Conservation (phyloP, 2,797 vertebrate species). For the Sylvilagus floridanus region DNA sequence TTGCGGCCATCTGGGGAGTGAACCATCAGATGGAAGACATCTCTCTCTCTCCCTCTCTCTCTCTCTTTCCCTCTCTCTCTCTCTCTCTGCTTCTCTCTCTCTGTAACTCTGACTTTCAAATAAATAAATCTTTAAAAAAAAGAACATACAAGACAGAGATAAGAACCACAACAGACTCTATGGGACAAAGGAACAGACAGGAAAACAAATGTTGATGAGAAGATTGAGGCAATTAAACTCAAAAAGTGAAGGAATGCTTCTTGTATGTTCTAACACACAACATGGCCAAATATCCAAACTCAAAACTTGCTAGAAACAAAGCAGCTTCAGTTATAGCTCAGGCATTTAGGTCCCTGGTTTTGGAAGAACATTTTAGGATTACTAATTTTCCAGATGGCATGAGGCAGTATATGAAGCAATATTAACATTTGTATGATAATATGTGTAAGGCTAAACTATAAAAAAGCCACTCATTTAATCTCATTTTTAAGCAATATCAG, state of each 20-base stretch:
- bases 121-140: no score
- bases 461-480: background rate
- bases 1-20: no score
- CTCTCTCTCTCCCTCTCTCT: no score
- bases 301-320: background rate
- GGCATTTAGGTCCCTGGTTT: background rate
- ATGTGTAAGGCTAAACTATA: background rate
- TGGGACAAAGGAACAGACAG: background rate
- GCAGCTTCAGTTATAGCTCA: background rate
- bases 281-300: background rate
- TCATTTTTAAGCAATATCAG: background rate
- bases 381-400: constrained; percentile 17
- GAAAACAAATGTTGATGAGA: constrained; percentile 19
- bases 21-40: no score
- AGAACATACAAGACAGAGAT: background rate
- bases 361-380: background rate
- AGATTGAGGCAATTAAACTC: background rate
- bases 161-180: background rate
- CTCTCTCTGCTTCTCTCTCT: no score
- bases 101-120: no score
- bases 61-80: no score
- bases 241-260: constrained; percentile 22
- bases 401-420: background rate
- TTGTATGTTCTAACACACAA: background rate
- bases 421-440: background rate